phyloP scores from a whole-genome alignment of 2,113 vertebrate genomes.

The Scolopax mira region DNA sequence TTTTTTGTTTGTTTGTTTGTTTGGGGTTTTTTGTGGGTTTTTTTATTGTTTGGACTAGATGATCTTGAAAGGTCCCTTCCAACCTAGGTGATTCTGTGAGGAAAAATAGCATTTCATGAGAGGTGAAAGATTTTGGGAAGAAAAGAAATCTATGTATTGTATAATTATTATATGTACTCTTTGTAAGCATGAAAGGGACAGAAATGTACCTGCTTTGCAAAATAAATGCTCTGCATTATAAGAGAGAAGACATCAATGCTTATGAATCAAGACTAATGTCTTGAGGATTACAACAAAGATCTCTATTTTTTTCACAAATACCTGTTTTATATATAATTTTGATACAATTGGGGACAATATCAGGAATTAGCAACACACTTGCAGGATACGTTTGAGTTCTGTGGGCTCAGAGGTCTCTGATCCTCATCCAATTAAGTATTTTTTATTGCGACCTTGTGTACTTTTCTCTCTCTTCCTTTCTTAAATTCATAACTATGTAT shows the following conservation, averaged over 20 bases:
- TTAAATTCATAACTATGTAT: neutral
- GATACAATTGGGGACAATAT: neutral
- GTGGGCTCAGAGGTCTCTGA: neutral
- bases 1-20: too few species aligned
- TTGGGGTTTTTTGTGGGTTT: too few species aligned
- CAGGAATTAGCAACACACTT: neutral
- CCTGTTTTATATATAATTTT: neutral
- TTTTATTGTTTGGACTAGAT: too few species aligned
- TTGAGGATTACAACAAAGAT: neutral
- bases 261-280: neutral
- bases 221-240: conserved; percentile 56
- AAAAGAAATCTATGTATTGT: neutral
- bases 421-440: neutral
- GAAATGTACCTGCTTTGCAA: conserved; percentile 51
- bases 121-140: neutral
- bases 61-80: too few species aligned
- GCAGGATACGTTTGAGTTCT: neutral
- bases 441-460: neutral
- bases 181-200: conserved; percentile 1
- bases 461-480: neutral
- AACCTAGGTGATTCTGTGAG: neutral
- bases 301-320: neutral
- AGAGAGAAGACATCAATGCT: conserved; percentile 9
- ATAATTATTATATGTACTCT: neutral
- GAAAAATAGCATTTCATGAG: neutral